Base-by-base conservation (phyloP, 1,140 invertebrate genomes). In the Stenopsyche tienmushanensis region DNA sequence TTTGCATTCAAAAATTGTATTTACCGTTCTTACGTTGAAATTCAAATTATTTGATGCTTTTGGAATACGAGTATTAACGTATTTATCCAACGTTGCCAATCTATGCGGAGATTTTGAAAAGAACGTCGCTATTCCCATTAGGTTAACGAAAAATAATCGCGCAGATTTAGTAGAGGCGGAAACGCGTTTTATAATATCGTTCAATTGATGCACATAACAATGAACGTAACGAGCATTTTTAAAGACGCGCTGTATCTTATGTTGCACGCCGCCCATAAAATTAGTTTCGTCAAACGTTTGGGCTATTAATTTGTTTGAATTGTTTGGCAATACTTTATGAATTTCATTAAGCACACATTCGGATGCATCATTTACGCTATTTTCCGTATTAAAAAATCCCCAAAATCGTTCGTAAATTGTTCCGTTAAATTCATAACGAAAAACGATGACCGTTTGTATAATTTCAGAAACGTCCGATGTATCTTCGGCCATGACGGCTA, bases 401-500 rank as follows among this genome's bases (percentile, higher is more conserved):
- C 72, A 74, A 71, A 76, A 75, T 8, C 74, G 21, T 65, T 76
- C 74, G 60, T 71, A 24, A n/a, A 71, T 53, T 58, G 70, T 39
- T 13, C 71, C 70, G 17, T 64, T 41, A 41, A 72, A 58, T 49
- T 66, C 18, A 62, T 76, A 76, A 17, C 73, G 53, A 50, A 74
- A 71, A 65, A 73, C 65, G 42, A 77, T 54, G 26, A 68, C 72
- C 62, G 71, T 69, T 70, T 75, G 70, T 41, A 54, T 50, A 34
- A 66, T 45, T 47, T 64, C 53, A 17, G 73, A 72, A 57, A 72
- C 52, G 70, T 75, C 75, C 52, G 65, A 72, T 17, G 71, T 73
- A 66, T 77, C 75, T 49, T 75, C 73, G 9, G 67, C 53, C 24
- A 73, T 71, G 49, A 76, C 52, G 24, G 73, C 70, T 17, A 76